Base-by-base conservation (phyloP, 2,113 vertebrate genomes). In the Psammodynastes pulverulentus region DNA sequence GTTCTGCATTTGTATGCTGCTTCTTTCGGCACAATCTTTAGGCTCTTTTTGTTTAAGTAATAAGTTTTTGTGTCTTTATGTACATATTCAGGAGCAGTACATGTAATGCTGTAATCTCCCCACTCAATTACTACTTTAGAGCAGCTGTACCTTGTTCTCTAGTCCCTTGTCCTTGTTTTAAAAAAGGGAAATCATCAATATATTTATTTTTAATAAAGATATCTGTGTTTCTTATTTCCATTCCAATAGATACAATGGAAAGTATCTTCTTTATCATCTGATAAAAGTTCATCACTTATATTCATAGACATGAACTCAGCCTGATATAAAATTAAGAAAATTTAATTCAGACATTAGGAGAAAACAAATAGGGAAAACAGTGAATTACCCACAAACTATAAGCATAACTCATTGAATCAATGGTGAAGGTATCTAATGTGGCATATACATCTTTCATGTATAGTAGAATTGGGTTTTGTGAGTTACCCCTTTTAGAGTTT, bases 381-480 rank as follows among this genome's bases (percentile, higher is more conserved):
- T 46, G 58, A 88, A 53, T 88, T 49, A 92, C 5, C 34, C 86
- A 26, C 34, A 54, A 84, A 23, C 43, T 89, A 29, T 17, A 92
- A 84, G 53, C 39, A 51, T n/a, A 84, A 84, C 49, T 62, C 3
- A 84, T 48, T 92, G 84, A 84, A 92, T 84, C 51, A 84, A 26
- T 54, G 92, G n/a, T 89, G 24, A 26, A 93, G 93, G 52, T 39
- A 49, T 72, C 13, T 45, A 87, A 86, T 92, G 67, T 84, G 89
- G 45, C 48, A 88, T 53, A n/a, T n/a, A 24, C 9, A 48, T 92
- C 58, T 79, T 92, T n/a, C 43, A 45, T 88, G 26, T 54, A 67
- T 46, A 13, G 26, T 79, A 84, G 43, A 86, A 54, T 93, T 89
- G 53, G 3, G 0, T 85, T 95, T 86, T 93, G 87, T 89, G 94